Percentiles rank a stretch among this genome's conserved stretches.
Conservation (phyloP, 2,797 vertebrate species). For the Pelobates cultripes region DNA sequence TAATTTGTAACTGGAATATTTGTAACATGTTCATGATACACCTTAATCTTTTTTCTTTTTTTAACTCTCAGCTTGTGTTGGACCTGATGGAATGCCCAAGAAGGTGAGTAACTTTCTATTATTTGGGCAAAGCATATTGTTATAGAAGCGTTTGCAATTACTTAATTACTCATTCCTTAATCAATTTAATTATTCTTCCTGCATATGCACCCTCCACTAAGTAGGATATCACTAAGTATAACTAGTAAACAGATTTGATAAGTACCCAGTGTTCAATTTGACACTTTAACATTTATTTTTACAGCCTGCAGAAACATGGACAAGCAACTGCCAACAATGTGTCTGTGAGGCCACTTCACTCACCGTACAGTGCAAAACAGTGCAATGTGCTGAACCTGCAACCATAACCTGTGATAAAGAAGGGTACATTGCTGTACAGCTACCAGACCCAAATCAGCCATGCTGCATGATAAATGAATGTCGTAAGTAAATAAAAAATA, state of each 20-base stretch:
- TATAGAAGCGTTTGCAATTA: too few species aligned
- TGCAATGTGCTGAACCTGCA: conserved; percentile 65
- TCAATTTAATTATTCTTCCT: too few species aligned
- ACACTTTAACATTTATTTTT: neutral
- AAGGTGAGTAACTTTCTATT: neutral
- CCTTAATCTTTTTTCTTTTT: neutral
- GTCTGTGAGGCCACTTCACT: conserved; percentile 36
- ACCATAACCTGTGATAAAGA: conserved; percentile 67
- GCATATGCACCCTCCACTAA: too few species aligned
- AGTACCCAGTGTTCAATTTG: too few species aligned
- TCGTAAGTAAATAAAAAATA: conserved; percentile 14
- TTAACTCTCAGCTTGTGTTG: conserved; percentile 1
- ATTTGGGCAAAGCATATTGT: too few species aligned
- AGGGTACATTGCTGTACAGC: conserved; percentile 74
- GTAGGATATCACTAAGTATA: too few species aligned
- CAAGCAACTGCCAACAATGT: conserved; percentile 80
- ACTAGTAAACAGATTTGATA: too few species aligned
- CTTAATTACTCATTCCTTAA: too few species aligned
- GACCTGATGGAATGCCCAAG: conserved; percentile 39
- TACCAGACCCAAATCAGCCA: conserved; percentile 66
- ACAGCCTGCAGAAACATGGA: conserved; percentile 74
- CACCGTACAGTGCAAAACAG: conserved; percentile 53
- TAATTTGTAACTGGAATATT: neutral
- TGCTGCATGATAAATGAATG: conserved; percentile 73
- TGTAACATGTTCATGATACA: too few species aligned